Evolutionary conservation across 2,888 invertebrate genomes (phyloP).

Genomic region (Oithona nana): DNA sequence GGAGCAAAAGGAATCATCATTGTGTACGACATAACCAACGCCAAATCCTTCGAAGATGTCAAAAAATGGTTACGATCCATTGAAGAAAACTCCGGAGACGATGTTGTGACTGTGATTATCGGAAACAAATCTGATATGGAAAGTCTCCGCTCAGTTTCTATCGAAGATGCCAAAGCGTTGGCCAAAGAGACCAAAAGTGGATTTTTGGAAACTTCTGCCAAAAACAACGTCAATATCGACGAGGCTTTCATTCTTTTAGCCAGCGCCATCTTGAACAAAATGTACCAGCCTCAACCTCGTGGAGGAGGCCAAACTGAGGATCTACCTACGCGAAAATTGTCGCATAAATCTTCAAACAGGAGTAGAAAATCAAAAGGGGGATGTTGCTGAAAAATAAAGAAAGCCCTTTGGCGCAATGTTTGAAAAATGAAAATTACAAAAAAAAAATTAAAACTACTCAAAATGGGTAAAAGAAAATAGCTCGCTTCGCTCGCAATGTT

Average conservation of each 20-base stretch:
- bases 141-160: no score
- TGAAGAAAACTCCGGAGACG: slow-evolving; percentile 94
- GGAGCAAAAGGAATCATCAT: slow-evolving; percentile 99
- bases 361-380: no score
- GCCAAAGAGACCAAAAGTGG: slow-evolving; percentile 95
- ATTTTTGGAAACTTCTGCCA: slow-evolving; percentile 98
- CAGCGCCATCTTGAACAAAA: slow-evolving; percentile 90
- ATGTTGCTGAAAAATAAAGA: no score
- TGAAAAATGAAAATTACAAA: no score
- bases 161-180: slow-evolving; percentile 87
- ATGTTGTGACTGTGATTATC: slow-evolving; percentile 96
- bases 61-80: slow-evolving; percentile 99
- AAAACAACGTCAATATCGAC: slow-evolving; percentile 92
- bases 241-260: slow-evolving; percentile 93
- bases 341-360: no score
- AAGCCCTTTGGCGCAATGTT: no score
- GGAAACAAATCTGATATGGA: slow-evolving; percentile 98
- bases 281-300: no score
- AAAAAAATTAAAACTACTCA: no score
- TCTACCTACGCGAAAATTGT: no score
- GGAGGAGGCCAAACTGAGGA: no score
- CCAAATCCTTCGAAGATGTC: slow-evolving; percentile 96
- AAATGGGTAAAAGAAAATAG: no score
- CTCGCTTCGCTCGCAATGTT: no score
- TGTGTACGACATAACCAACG: slow-evolving; percentile 97